Percentiles rank a stretch among this genome's conserved stretches.
These are phyloP conservation scores for Chymomyza costata DNA, from an alignment of 1,140 invertebrate genomes.

Conservation along the genomic window DNA sequence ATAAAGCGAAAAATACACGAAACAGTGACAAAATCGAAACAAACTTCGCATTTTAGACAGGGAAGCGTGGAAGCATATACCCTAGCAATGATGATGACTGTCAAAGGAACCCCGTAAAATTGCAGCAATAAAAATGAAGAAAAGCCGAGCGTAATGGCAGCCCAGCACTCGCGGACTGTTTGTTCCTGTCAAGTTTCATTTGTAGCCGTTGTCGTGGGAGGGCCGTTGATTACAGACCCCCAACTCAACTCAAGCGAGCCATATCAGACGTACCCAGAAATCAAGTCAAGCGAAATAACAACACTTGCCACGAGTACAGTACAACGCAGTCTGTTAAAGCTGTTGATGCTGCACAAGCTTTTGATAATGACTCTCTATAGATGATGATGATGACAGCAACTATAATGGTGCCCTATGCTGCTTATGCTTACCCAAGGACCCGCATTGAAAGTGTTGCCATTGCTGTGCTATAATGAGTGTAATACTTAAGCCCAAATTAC, in stretches of 20 bases:
- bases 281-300: slow-evolving; percentile 62
- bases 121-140: slow-evolving; percentile 53
- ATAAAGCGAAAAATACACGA: background rate
- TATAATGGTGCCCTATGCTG: slow-evolving; percentile 54
- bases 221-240: slow-evolving; percentile 42
- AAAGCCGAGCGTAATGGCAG: slow-evolving; percentile 16
- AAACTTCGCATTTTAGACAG: slow-evolving; percentile 34
- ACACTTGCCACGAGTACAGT: slow-evolving; percentile 45
- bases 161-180: slow-evolving; percentile 26
- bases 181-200: slow-evolving; percentile 56
- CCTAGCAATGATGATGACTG: too few species aligned
- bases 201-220: slow-evolving; percentile 34
- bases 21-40: slow-evolving; percentile 31
- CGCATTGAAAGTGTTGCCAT: slow-evolving; percentile 3
- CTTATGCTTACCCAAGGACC: too few species aligned
- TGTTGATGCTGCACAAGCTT: slow-evolving; percentile 3
- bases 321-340: too few species aligned
- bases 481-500: slow-evolving; percentile 10
- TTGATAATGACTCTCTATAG: slow-evolving; percentile 33
- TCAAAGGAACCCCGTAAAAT: too few species aligned
- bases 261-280: slow-evolving; percentile 12
- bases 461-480: slow-evolving; percentile 48
- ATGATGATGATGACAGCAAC: slow-evolving; percentile 55
- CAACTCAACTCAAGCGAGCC: background rate
- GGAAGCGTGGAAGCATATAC: slow-evolving; percentile 9